A percentile compares a stretch with the other conserved stretches of the same genome.
Evolutionary conservation across 2,797 vertebrate genomes (phyloP).

Genomic region (Hephaestus fuliginosus): DNA sequence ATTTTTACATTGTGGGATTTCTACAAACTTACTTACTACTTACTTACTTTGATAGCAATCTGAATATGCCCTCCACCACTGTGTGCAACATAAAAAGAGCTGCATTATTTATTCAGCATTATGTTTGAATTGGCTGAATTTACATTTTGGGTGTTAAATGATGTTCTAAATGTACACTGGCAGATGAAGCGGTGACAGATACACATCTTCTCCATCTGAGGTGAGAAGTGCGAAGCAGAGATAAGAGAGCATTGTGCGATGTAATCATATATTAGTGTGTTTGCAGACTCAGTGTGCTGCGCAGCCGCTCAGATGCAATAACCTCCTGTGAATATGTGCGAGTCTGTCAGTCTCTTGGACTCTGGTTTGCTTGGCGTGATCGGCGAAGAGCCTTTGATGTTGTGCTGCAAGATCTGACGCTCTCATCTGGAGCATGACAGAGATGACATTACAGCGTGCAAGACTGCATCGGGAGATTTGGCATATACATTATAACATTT

Average conservation of each 20-base stretch:
- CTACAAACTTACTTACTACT: background rate
- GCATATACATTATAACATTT: conserved; percentile 37
- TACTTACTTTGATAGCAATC: background rate
- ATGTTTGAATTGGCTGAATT: background rate
- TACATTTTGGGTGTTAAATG: conserved; percentile 3
- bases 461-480: conserved; percentile 43
- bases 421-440: conserved; percentile 71
- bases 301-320: conserved; percentile 35
- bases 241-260: conserved; percentile 49
- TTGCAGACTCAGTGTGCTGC: conserved; percentile 20
- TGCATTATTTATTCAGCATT: conserved; percentile 36
- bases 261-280: conserved; percentile 49
- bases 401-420: conserved; percentile 61
- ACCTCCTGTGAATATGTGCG: conserved; percentile 43
- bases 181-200: conserved; percentile 11
- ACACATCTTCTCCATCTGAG: conserved; percentile 34
- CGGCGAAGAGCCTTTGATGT: conserved; percentile 72
- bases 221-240: conserved; percentile 30
- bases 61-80: background rate
- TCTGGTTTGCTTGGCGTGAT: conserved; percentile 45
- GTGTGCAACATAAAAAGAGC: conserved; percentile 10
- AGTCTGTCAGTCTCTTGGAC: conserved; percentile 56
- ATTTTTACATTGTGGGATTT: background rate
- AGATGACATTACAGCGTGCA: conserved; percentile 52
- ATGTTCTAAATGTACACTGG: conserved; percentile 6